Base-by-base conservation (phyloP, 2,797 vertebrate species). In the Nannoperca obscura region DNA sequence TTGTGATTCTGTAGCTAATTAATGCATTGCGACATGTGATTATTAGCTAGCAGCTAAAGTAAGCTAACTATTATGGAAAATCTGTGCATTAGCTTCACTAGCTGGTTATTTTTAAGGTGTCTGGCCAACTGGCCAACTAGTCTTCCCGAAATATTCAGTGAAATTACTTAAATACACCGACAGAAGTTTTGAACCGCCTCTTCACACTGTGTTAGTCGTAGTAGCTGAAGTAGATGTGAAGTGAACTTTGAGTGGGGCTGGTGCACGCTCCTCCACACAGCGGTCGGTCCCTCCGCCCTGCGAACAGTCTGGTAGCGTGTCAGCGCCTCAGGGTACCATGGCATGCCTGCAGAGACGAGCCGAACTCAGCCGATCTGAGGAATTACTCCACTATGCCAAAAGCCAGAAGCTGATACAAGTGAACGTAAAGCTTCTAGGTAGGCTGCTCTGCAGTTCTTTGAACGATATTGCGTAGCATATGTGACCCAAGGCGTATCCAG, bases 391-490 rank as follows among this genome's bases (percentile, higher is more conserved):
- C 14, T 0, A 65, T 24, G 86, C 73, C 38, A 72, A 60, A 6
- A 75, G 12, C 53, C 86, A 89, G 84, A 85, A 83, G 68, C 47
- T 34, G 22, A 79, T 84, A 2, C 75, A 77, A 20, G 71, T 40
- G 22, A 95, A 93, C 81, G 70, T 36, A 2, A 85, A 87, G 59
- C 81, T 94, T 7, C 57, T 95, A 47, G 95, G 95, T 96, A 95
- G 62, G 93, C 64, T 50, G 67, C n/a, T 5, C 30, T 22, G 15
- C 19, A 14, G 0, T 10, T 22, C 13, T 36, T 13, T 57, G 4
- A 72, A 2, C 7, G 0, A 1, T 17, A 4, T 15, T 6, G n/a
- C 1, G 20, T 12, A 46, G 27, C n/a, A 34, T 69, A 57, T 24
- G 50, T 11, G 38, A 34, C 9, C 22, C 4, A 40, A 52, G 5